Conservation (phyloP, 2,888 invertebrate species). For the Paralinhomoeus sp. region DNA sequence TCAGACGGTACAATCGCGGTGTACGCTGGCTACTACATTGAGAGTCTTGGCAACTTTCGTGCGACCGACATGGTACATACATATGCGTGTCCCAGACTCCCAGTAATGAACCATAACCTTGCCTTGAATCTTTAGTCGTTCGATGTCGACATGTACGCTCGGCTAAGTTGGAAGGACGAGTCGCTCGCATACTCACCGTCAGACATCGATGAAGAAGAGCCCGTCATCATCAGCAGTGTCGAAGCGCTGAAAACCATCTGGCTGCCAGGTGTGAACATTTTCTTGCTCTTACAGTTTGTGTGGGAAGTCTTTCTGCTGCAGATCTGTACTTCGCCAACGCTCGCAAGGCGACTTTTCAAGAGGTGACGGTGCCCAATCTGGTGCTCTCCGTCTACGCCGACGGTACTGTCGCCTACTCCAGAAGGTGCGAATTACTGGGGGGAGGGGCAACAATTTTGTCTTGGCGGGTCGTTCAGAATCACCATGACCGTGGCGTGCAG, state of each 20-base stretch:
- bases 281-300: no score
- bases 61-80: slow-evolving; percentile 16
- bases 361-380: slow-evolving; percentile 20
- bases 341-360: slow-evolving; percentile 11
- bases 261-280: no score
- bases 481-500: slow-evolving; percentile 13
- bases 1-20: slow-evolving; percentile 8
- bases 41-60: slow-evolving; percentile 14
- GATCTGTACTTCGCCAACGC: slow-evolving; percentile 20
- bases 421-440: slow-evolving; percentile 7
- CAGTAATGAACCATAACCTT: no score
- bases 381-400: slow-evolving; percentile 17
- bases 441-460: no score
- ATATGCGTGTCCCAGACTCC: no score
- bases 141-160: slow-evolving; percentile 19
- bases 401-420: slow-evolving; percentile 16
- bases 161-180: slow-evolving; percentile 13
- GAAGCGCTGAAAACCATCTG: slow-evolving; percentile 15
- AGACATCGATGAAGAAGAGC: slow-evolving; percentile 6
- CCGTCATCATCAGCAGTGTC: slow-evolving; percentile 16
- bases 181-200: slow-evolving; percentile 10
- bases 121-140: slow-evolving; percentile 12
- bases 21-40: slow-evolving; percentile 13
- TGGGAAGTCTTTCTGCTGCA: no score
- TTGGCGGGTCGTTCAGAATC: no score